Conservation (phyloP, 2,113 vertebrate genomes). For the Scomber japonicus region DNA sequence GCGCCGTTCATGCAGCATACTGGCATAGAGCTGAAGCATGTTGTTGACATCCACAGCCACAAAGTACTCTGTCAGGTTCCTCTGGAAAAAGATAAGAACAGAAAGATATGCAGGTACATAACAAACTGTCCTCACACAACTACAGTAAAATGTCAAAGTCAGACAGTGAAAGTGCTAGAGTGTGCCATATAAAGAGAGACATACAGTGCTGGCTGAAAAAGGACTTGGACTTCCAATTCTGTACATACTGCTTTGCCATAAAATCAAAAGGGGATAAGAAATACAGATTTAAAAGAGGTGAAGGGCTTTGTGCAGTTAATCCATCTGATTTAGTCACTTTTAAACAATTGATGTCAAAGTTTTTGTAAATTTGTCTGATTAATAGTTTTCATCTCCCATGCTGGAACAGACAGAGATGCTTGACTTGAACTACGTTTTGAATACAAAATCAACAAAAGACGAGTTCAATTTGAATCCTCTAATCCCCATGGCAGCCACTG, state of each 20-base stretch:
- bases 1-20: slow-evolving; percentile 96
- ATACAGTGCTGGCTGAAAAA: slow-evolving; percentile 14
- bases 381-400: slow-evolving; percentile 19
- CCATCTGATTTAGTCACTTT: not conserved
- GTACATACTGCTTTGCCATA: slow-evolving; percentile 12
- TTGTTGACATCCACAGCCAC: slow-evolving; percentile 98
- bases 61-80: slow-evolving; percentile 99
- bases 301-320: not conserved
- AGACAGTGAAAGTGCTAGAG: slow-evolving; percentile 42
- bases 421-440: slow-evolving; percentile 36
- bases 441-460: slow-evolving; percentile 44
- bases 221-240: slow-evolving; percentile 10
- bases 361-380: not conserved
- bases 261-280: not conserved
- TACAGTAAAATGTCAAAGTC: slow-evolving; percentile 45
- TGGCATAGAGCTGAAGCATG: slow-evolving; percentile 97
- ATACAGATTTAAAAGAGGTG: not conserved
- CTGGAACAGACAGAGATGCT: slow-evolving; percentile 14
- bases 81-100: slow-evolving; percentile 85
- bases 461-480: slow-evolving; percentile 54
- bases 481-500: slow-evolving; percentile 54
- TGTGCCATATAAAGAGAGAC: slow-evolving; percentile 38
- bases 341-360: slow-evolving; percentile 6
- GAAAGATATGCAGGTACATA: slow-evolving; percentile 59
- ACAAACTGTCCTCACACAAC: slow-evolving; percentile 65